These are phyloP conservation scores for Galago senegalensis DNA, from an alignment of 2,797 vertebrate species.

Conservation along the genomic window DNA sequence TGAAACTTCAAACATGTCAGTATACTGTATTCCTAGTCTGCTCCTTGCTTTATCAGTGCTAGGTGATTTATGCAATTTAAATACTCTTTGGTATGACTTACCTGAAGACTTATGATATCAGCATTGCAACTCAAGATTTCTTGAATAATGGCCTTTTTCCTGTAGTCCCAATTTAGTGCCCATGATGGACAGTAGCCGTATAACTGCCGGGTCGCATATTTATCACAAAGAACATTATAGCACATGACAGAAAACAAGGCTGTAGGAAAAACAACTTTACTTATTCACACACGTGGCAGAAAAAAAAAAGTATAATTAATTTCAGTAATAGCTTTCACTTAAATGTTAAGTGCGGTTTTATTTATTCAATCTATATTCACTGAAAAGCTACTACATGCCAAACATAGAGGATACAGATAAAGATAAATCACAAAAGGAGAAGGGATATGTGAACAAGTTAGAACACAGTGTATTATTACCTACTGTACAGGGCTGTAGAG, in stretches of 20 bases:
- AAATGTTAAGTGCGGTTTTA: slow-evolving; percentile 42
- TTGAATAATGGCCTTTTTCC: slow-evolving; percentile 99
- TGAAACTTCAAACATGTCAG: background rate
- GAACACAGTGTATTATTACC: background rate
- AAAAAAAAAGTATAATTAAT: slow-evolving; percentile 56
- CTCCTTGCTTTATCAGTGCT: background rate
- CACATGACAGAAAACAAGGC: slow-evolving; percentile 99
- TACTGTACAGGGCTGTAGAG: background rate
- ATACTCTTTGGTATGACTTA: slow-evolving; percentile 85
- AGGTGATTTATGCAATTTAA: slow-evolving; percentile 1
- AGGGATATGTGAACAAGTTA: background rate
- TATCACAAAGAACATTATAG: slow-evolving; percentile 99
- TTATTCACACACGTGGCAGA: slow-evolving; percentile 79
- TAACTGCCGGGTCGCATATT: slow-evolving; percentile 98
- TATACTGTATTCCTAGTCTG: background rate
- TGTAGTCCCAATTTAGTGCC: slow-evolving; percentile 99
- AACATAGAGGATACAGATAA: background rate
- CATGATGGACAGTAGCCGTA: slow-evolving; percentile 99
- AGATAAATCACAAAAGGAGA: background rate
- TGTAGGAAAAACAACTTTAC: slow-evolving; percentile 86
- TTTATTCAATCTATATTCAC: slow-evolving; percentile 18
- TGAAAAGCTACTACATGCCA: slow-evolving; percentile 45
- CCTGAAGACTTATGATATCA: slow-evolving; percentile 99
- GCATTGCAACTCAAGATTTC: slow-evolving; percentile 97
- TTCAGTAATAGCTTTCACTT: slow-evolving; percentile 55